Base-by-base conservation (phyloP, 2,888 invertebrate genomes). In the Brachycybe producta region DNA sequence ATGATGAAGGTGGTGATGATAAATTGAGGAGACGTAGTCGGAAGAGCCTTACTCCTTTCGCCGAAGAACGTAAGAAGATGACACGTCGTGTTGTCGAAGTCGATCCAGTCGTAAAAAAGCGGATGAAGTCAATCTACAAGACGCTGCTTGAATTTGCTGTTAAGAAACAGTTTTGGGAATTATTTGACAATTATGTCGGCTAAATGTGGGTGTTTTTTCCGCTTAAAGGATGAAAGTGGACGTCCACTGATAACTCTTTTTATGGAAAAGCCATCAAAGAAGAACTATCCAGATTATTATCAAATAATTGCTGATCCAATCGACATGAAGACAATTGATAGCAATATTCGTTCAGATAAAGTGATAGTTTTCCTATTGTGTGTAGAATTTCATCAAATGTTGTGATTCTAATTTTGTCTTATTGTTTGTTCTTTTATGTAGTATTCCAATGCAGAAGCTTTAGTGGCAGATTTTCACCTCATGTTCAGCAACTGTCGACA, bases 401-500 rank as follows among this genome's bases (percentile, higher is more conserved):
- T 23, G 5, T 26, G 44, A 49, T 26, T 49, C n/a, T 30, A 30
- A 30, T n/a, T n/a, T n/a, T n/a, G n/a, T 19, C 36, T 47, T 11
- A 21, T 46, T 47, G 28, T 26, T 40, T 32, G 19, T 43, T 39
- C 49, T 42, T 40, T 13, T 52, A 58, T 60, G 5, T 60, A 70
- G 64, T 80, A 79, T 62, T 66, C 68, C 52, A 72, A 64, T 47
- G 76, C 78, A 59, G 74, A 73, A 41, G 75, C 75, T 57, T 64
- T 79, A 52, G 67, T 79, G 52, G 69, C 70, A 40, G 79, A 80
- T 65, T 75, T 79, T 58, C 74, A 75, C 57, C 72, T 92, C n/a
- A 94, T 98, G 94, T 97, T 98, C 68, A 79, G 81, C 52, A 98
- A 98, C 70, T 97, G 97, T 62, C 83, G 92, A 0, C 85, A 86